Evolutionary conservation across 2,797 vertebrate genomes (phyloP), one percentile per base, ranked within the genome.

Genomic region (Pseudomugil tenellus): DNA sequence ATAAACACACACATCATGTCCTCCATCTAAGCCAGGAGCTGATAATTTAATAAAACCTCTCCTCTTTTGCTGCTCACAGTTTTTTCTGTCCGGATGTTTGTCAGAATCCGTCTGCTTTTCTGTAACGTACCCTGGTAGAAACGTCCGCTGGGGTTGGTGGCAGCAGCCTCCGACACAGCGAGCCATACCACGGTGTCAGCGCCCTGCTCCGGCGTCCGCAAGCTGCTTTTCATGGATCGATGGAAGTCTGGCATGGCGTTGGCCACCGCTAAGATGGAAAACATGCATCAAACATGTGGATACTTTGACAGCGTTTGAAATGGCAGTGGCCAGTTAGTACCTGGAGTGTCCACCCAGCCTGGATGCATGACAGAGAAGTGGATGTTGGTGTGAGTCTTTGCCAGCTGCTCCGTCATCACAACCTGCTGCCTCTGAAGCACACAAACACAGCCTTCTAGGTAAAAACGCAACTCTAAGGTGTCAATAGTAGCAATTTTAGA

Each of bases 351-450:
- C 23, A 94, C 94, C 94, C 94, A 95, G 67, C 94, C 94, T 0
- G 94, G 94, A 37, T 95, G 94, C 94, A 95, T 94, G 75, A 93
- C 92, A 3, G 94, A 93, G 84, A 95, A 95, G 83, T 94, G 93
- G 76, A 95, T 89, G 87, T 66, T 93, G 4, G 85, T 53, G 80
- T 95, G 91, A 71, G 83, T 81, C 86, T 94, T 93, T 19, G 94
- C 93, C 79, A 93, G 85, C 87, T 95, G 93, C 84, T 95, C 93
- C 32, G 92, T 94, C 92, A 95, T 93, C 76, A 94, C 94, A 79
- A 93, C 91, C 89, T 94, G 93, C 90, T 95, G 94, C 83, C 94
- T 94, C 94, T 95, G 84, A 26, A 89, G 88, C 60, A 85, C 78
- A 83, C 68, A 67, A 29, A 81, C 53, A 66, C 61, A 70, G 58